Evolutionary conservation across 1,140 invertebrate genomes (phyloP).

Genomic region (Heliconius hewitsoni): DNA sequence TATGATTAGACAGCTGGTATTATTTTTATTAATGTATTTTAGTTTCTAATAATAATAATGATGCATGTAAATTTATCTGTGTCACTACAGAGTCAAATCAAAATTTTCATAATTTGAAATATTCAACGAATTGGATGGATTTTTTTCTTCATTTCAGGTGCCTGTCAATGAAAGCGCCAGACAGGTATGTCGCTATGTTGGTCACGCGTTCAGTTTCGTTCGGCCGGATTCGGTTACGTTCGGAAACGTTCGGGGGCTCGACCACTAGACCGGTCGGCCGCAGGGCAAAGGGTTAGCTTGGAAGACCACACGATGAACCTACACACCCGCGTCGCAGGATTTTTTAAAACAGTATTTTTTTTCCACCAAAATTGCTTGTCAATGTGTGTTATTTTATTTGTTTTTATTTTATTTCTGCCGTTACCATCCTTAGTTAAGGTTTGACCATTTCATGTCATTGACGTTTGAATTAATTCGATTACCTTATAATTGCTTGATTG

Average conservation of each 20-base stretch:
- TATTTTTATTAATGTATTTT: constrained; percentile 21
- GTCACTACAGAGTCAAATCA: constrained; percentile 49
- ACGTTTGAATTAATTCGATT: constrained; percentile 52
- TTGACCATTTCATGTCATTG: constrained; percentile 63
- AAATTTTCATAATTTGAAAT: constrained; percentile 72
- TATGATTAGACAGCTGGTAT: constrained; percentile 35
- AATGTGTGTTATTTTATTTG: constrained; percentile 75
- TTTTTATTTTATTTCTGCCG: constrained; percentile 61
- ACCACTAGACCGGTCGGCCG: constrained; percentile 62
- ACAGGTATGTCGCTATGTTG: constrained; percentile 83
- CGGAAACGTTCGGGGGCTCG: constrained; percentile 69
- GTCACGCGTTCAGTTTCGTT: constrained; percentile 75
- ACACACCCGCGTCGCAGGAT: constrained; percentile 78
- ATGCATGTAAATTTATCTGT: constrained; percentile 81
- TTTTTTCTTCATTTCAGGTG: constrained; percentile 86
- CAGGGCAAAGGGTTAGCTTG: constrained; percentile 76
- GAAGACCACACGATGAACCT: constrained; percentile 67
- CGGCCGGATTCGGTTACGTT: constrained; percentile 73
- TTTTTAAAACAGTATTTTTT: constrained; percentile 69
- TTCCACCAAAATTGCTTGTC: constrained; percentile 77
- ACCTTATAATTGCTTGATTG: constrained; percentile 68
- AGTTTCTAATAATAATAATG: constrained; percentile 11
- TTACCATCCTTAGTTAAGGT: constrained; percentile 59
- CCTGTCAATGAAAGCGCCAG: constrained; percentile 86
- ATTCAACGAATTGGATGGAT: constrained; percentile 82